phyloP scores from a whole-genome alignment of 2,113 vertebrate genomes.

The Myrmophylax atrothorax region DNA sequence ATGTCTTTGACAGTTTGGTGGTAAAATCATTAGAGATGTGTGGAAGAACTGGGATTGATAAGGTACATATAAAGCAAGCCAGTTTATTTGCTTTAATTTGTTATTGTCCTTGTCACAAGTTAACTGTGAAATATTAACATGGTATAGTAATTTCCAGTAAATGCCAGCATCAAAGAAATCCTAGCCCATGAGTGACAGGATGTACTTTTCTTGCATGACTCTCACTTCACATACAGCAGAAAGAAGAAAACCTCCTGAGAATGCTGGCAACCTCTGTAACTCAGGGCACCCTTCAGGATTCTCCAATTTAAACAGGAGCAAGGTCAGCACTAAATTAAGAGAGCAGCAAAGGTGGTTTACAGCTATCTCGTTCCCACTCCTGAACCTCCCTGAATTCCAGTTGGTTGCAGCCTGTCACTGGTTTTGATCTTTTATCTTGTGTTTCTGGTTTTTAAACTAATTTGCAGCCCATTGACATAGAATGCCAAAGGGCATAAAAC shows the following conservation, averaged over 20 bases:
- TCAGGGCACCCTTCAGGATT: constrained; percentile 16
- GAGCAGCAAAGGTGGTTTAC: constrained; percentile 15
- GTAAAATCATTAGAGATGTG: not conserved
- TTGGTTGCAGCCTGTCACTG: not conserved
- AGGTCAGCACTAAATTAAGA: constrained; percentile 26
- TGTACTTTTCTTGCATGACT: not conserved
- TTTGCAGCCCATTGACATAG: not conserved
- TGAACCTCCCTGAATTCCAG: not conserved
- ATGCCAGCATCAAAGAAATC: constrained; percentile 46
- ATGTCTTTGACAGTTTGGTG: not conserved
- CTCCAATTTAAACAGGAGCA: constrained; percentile 1
- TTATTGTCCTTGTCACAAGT: not conserved
- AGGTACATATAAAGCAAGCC: constrained; percentile 5
- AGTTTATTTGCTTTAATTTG: constrained; percentile 48
- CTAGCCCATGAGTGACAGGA: not conserved
- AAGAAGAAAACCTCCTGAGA: constrained; percentile 42
- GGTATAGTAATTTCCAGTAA: constrained; percentile 32
- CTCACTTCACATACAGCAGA: not conserved
- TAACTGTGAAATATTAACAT: constrained; percentile 40
- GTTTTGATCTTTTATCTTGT: not conserved
- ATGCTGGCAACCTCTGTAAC: not conserved
- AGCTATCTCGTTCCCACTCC: not conserved
- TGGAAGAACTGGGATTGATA: not conserved
- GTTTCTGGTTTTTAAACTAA: not conserved
- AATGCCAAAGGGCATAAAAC: not conserved